Evolutionary conservation across 53 echinoderm and acorn worm species (phyloP).

Genomic region (Patiria pectinifera): DNA sequence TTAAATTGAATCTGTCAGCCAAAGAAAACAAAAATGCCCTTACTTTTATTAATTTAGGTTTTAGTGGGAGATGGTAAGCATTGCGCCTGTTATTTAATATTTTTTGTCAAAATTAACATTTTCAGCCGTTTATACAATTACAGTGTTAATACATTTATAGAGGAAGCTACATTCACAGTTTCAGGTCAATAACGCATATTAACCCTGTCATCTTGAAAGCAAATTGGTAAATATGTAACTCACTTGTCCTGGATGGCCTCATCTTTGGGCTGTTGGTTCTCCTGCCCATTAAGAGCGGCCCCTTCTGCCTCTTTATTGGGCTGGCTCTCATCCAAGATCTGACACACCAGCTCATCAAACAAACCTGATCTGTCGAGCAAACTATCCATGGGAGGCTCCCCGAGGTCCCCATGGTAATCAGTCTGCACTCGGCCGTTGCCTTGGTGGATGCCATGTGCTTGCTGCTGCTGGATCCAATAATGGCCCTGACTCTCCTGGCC

Average conservation of each 20-base stretch:
- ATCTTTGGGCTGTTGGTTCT: conserved; percentile 26
- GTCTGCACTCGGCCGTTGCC: conserved; percentile 1
- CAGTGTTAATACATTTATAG: neutral
- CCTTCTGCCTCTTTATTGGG: conserved; percentile 31
- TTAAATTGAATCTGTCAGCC: too few relatives aligned
- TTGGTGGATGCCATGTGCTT: neutral
- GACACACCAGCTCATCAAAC: conserved; percentile 82
- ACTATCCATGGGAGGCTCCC: conserved; percentile 41
- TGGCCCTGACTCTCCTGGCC: conserved; percentile 16
- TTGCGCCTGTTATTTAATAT: too few relatives aligned
- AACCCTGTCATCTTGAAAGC: neutral
- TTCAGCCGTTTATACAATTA: too few relatives aligned
- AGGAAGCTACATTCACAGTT: neutral
- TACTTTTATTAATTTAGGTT: too few relatives aligned
- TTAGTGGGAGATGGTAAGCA: too few relatives aligned
- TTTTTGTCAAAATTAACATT: too few relatives aligned
- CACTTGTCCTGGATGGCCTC: conserved; percentile 49
- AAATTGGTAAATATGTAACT: conserved; percentile 18
- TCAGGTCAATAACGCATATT: neutral
- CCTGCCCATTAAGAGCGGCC: neutral
- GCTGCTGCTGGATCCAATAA: conserved; percentile 24
- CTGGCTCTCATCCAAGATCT: conserved; percentile 77
- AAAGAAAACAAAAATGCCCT: too few relatives aligned
- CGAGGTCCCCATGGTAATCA: conserved; percentile 41
- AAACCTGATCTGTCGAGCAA: conserved; percentile 74